Evolutionary conservation across 2,113 vertebrate genomes (phyloP).

Genomic region (Mobula hypostoma): DNA sequence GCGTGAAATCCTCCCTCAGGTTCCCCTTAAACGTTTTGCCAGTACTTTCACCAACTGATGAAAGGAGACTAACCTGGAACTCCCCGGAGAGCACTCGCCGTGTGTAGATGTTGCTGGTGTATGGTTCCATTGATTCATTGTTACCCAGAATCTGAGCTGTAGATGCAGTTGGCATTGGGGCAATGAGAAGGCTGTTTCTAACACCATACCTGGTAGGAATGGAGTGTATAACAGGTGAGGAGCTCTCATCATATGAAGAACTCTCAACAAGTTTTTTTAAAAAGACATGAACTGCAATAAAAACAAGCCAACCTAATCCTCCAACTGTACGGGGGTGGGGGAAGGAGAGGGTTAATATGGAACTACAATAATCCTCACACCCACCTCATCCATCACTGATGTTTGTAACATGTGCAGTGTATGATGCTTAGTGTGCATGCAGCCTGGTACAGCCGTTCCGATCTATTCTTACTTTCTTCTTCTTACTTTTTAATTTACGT

Average conservation of each 20-base stretch:
- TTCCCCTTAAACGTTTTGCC: no score
- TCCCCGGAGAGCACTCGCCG: constrained; percentile 91
- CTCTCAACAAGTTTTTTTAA: not conserved
- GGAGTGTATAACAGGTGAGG: not conserved
- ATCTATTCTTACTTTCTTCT: no score
- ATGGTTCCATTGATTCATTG: constrained; percentile 92
- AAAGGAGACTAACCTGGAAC: constrained; percentile 76
- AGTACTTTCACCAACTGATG: not conserved
- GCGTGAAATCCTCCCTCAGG: no score
- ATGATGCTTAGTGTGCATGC: no score
- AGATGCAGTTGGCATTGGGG: constrained; percentile 95
- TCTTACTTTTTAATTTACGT: no score
- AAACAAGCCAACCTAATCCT: not conserved
- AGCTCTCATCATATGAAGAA: not conserved
- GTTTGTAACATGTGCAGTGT: no score
- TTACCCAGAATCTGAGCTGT: constrained; percentile 97
- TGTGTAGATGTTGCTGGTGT: constrained; percentile 96
- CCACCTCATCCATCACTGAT: no score
- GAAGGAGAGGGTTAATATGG: no score
- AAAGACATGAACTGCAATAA: rapidly evolving
- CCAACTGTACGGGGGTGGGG: not conserved
- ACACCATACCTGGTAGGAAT: constrained; percentile 68
- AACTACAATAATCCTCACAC: not conserved
- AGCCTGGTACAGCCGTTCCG: no score
- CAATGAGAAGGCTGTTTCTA: constrained; percentile 86